These are phyloP conservation scores for Reticulitermes speratus DNA, from an alignment of 1,140 invertebrate genomes.

Conservation along the genomic window DNA sequence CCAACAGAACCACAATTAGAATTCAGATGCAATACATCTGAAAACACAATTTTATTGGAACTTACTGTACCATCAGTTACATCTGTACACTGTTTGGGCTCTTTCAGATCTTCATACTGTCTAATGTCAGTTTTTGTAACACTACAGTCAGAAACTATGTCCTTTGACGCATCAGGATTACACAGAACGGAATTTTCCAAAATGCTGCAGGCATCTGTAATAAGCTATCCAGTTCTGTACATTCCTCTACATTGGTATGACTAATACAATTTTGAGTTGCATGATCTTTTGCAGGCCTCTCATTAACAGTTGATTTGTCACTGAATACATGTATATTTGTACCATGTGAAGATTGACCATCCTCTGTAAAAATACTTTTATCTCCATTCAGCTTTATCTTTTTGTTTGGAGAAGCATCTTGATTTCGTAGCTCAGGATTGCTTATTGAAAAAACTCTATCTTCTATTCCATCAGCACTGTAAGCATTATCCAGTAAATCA, in stretches of 20 bases:
- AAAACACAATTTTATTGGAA: background rate
- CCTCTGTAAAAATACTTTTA: background rate
- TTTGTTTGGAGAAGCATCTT: background rate
- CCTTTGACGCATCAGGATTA: background rate
- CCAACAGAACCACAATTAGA: too few species aligned
- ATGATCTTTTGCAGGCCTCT: too few species aligned
- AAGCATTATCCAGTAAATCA: background rate
- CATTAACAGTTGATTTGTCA: too few species aligned
- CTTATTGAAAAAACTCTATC: background rate
- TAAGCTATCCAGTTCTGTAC: too few species aligned
- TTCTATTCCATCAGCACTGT: background rate
- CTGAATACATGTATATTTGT: too few species aligned
- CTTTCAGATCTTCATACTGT: background rate
- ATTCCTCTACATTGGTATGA: too few species aligned
- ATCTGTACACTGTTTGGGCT: background rate
- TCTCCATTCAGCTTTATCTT: background rate
- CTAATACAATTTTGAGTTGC: too few species aligned
- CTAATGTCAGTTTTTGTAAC: background rate
- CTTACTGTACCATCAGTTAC: background rate
- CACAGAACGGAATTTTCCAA: background rate
- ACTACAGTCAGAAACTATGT: background rate
- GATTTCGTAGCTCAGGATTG: background rate
- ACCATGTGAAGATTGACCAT: background rate
- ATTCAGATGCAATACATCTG: background rate
- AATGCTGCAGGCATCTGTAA: background rate